phyloP scores from a whole-genome alignment of 2,797 vertebrate genomes.

The Sebastes hopkinsi region DNA sequence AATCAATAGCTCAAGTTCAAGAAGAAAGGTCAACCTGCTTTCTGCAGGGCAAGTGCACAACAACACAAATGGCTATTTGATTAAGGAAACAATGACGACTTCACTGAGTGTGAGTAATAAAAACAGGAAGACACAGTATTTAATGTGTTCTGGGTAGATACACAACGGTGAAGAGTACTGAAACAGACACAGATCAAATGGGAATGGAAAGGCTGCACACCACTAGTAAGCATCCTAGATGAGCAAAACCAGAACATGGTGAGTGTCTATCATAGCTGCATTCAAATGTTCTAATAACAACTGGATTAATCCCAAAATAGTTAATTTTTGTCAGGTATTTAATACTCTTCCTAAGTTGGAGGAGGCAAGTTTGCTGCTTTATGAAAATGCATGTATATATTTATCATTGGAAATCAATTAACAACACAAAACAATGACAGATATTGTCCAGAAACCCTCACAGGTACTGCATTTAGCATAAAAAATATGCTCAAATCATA shows the following conservation, averaged over 20 bases:
- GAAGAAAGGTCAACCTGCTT: constrained; percentile 55
- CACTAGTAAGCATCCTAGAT: background rate
- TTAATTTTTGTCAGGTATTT: too few species aligned
- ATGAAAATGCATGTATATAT: too few species aligned
- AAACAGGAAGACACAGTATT: constrained; percentile 62
- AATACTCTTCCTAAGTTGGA: too few species aligned
- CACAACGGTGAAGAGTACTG: background rate
- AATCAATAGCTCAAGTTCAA: constrained; percentile 32
- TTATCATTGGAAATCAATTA: too few species aligned
- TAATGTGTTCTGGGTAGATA: constrained; percentile 32
- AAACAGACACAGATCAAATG: constrained; percentile 10
- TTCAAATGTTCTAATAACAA: background rate
- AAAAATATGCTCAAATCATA: too few species aligned
- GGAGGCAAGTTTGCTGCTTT: too few species aligned
- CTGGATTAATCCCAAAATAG: background rate
- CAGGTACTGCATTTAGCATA: too few species aligned
- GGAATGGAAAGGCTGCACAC: constrained; percentile 32
- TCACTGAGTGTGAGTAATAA: constrained; percentile 41
- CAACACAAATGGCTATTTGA: constrained; percentile 38
- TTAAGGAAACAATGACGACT: constrained; percentile 51
- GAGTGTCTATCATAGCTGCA: background rate
- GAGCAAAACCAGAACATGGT: background rate
- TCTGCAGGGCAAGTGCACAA: constrained; percentile 18
- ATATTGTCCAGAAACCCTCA: too few species aligned
- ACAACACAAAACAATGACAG: too few species aligned